A percentile compares a stretch with the other conserved stretches of the same genome.
phyloP scores from a whole-genome alignment of 1,140 invertebrate genomes.

The Panagrolaimus sp. region DNA sequence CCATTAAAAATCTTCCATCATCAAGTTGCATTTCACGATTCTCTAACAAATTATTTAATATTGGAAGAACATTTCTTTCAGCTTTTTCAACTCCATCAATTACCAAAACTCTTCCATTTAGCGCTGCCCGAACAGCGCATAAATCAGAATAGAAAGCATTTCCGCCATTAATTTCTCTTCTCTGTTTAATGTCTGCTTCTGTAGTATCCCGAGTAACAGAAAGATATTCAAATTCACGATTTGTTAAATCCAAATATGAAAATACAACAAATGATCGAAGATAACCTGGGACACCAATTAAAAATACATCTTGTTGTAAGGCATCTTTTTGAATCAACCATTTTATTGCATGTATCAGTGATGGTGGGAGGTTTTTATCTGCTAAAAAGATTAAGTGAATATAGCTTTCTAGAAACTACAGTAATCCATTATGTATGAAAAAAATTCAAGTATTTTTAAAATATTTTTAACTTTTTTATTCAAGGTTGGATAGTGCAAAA shows the following conservation, averaged over 20 bases:
- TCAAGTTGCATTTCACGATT: conserved; percentile 97
- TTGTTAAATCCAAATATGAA: conserved; percentile 76
- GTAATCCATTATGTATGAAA: too few species aligned
- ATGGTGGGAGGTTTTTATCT: conserved; percentile 15
- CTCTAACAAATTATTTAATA: conserved; percentile 95
- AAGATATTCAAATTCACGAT: conserved; percentile 84
- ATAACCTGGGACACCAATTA: conserved; percentile 81
- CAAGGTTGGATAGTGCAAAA: too few species aligned
- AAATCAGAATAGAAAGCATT: conserved; percentile 88
- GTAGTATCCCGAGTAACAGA: conserved; percentile 88
- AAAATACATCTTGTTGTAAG: conserved; percentile 86
- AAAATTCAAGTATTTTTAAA: too few species aligned
- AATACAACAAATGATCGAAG: conserved; percentile 72
- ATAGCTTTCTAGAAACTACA: conserved; percentile 24
- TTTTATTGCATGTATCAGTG: conserved; percentile 37
- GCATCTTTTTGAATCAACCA: conserved; percentile 64
- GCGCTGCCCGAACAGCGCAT: conserved; percentile 81
- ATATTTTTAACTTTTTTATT: too few species aligned
- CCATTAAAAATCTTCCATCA: conserved; percentile 85
- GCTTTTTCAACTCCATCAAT: conserved; percentile 95
- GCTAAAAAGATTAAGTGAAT: conserved; percentile 11
- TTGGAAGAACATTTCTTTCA: conserved; percentile 88
- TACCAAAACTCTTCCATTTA: conserved; percentile 79
- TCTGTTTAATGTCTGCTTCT: conserved; percentile 89
- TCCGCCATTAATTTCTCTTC: conserved; percentile 78